Evolutionary conservation across 1,140 invertebrate species (phyloP).

Genomic region (Lucilia sericata): DNA sequence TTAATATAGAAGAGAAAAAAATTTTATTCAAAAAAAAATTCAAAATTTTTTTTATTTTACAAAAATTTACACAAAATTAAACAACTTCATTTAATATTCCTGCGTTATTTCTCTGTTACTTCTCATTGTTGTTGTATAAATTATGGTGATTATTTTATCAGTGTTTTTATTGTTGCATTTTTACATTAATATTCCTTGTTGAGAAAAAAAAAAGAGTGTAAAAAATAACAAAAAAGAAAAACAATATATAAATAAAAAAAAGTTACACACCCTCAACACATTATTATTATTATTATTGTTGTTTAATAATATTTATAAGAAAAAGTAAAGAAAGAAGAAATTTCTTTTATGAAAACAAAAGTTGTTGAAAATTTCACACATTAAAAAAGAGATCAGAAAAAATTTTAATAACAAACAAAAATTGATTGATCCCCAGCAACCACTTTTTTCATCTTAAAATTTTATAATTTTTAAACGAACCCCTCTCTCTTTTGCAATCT

Average conservation of each 20-base stretch:
- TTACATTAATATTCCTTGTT: slow-evolving; percentile 17
- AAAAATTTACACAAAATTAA: not conserved
- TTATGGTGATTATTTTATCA: slow-evolving; percentile 6
- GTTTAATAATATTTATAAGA: not conserved
- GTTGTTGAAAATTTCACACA: not conserved
- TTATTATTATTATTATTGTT: not conserved
- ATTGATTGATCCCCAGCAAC: not conserved
- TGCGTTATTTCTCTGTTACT: not conserved
- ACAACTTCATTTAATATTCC: not conserved
- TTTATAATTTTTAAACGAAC: not conserved
- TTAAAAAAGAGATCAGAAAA: not conserved
- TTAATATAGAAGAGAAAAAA: not conserved
- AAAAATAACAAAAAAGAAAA: not conserved
- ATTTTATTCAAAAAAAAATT: not conserved
- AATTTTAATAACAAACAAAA: not conserved
- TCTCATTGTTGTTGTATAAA: not conserved
- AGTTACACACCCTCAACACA: not conserved
- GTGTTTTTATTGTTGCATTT: not conserved
- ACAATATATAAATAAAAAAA: not conserved
- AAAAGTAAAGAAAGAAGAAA: not conserved
- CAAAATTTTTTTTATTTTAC: not conserved
- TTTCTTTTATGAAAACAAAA: not conserved
- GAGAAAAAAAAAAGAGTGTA: slow-evolving; percentile 5
- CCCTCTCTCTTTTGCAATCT: not conserved
- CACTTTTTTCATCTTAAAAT: too few relatives aligned